Evolutionary conservation across 92 coral and sea anemone species (phyloP).

Genomic region (Pocillopora grandis): DNA sequence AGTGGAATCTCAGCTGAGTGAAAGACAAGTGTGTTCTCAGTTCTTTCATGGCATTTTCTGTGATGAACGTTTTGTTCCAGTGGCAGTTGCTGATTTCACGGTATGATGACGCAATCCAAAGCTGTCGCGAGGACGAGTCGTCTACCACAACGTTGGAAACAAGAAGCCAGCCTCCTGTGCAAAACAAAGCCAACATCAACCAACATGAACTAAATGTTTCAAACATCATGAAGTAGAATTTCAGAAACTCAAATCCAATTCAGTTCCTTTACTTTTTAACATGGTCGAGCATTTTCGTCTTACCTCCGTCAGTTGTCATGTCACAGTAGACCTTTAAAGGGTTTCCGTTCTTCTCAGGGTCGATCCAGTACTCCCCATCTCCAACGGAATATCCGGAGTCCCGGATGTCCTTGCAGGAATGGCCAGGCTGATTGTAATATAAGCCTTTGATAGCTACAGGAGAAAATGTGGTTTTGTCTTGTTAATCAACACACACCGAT

Average conservation of each 20-base stretch:
- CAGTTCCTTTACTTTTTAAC: no score
- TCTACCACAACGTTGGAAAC: conserved; percentile 7
- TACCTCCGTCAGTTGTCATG: background rate
- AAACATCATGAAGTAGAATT: no score
- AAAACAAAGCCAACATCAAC: no score
- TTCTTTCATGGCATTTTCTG: conserved; percentile 1
- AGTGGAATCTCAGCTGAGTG: conserved; percentile 22
- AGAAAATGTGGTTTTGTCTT: no score
- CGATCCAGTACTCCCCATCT: conserved; percentile 11
- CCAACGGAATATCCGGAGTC: background rate
- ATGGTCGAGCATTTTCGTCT: background rate
- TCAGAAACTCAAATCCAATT: no score
- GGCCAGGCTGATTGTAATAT: background rate
- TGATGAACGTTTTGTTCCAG: background rate
- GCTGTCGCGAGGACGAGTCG: background rate
- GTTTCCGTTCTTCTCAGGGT: conserved; percentile 4
- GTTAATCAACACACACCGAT: no score
- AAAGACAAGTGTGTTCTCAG: background rate
- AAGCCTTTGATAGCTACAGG: background rate
- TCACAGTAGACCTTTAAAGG: background rate
- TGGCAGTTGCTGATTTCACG: conserved; percentile 2
- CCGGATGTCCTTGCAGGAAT: background rate
- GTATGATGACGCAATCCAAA: conserved; percentile 1
- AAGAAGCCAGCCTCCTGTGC: conserved; percentile 20
- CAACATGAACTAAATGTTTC: no score